Evolutionary conservation across 2,797 vertebrate genomes (phyloP), one percentile per base, ranked within the genome.

Genomic region (Coranthus polyacanthus): DNA sequence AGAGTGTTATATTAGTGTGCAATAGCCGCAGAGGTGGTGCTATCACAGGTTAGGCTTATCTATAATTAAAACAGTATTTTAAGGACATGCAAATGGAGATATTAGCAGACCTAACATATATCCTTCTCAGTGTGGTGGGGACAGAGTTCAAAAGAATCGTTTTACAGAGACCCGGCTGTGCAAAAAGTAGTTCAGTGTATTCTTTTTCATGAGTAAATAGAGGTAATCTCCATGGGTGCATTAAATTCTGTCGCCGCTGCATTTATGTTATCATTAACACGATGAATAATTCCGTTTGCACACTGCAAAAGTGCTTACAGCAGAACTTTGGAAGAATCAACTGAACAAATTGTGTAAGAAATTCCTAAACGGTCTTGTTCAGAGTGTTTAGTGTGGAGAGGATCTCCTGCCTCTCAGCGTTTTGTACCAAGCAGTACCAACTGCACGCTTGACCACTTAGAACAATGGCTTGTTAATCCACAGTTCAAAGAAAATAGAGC

Each of bases 231-330:
- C 62, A 68, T 4, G 78, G 85, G 82, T 70, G 82, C 78, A 85
- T 89, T 87, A 81, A 90, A 89, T 90, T 93, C 72, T 91, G 90
- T 92, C 78, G 68, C 85, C 64, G 50, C 79, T 88, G 88, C 87
- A 90, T 89, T 92, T 90, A 89, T 89, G 76, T 88, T 89, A 88
- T 87, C 87, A 55, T 87, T 90, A 88, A 89, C 83, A 78, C 58
- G 63, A 92, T 92, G 87, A 93, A 93, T 93, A 91, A 93, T 92
- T 92, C 84, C 78, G 83, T 92, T 92, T 92, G 82, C 82, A 81
- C 69, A 81, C 69, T 13, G 69, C 58, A 67, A 80, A 93, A 91
- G 80, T 88, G 90, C 87, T 92, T 92, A 89, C 84, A 87, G 81
- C 67, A 72, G 78, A 92, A 86, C 79, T 92, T 91, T 89, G 85